These are phyloP conservation scores for Cephus pulcher DNA, from an alignment of 2,888 invertebrate genomes.

Conservation along the genomic window DNA sequence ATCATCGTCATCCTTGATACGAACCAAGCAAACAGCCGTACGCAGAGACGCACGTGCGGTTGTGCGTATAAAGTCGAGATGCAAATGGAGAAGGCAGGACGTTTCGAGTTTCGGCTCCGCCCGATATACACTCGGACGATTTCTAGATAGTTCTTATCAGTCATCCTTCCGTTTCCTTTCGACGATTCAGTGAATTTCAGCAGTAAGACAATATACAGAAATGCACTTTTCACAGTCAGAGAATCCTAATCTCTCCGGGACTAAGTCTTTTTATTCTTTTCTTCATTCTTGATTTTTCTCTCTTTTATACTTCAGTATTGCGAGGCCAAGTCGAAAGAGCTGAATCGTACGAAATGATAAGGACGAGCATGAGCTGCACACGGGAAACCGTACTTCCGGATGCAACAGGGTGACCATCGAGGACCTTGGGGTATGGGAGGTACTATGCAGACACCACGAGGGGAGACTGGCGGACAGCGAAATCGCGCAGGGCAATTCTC, in stretches of 20 bases:
- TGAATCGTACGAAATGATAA: conserved; percentile 34
- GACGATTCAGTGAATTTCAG: conserved; percentile 2
- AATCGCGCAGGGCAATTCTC: conserved; percentile 25
- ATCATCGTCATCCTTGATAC: not conserved
- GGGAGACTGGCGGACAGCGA: conserved; percentile 38
- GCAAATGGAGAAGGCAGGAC: conserved; percentile 39
- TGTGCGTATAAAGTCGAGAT: conserved; percentile 16
- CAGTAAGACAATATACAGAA: not conserved
- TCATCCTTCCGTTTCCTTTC: conserved; percentile 45
- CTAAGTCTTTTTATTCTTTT: conserved; percentile 2
- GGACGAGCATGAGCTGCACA: conserved; percentile 44
- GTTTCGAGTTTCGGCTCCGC: conserved; percentile 50
- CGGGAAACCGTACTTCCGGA: conserved; percentile 45
- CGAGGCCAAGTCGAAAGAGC: conserved; percentile 37
- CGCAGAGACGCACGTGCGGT: not conserved
- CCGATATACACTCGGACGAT: conserved; percentile 39
- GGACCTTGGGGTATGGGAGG: conserved; percentile 45
- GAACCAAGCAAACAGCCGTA: not conserved
- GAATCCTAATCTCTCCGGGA: not conserved
- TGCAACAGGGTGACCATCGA: conserved; percentile 49
- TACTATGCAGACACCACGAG: conserved; percentile 38
- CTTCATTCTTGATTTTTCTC: not conserved
- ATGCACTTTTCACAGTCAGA: not conserved
- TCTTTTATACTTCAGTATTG: conserved; percentile 35
- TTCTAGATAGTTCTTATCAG: conserved; percentile 43